These are phyloP conservation scores for Capreolus pygargus DNA, from an alignment of 2,113 vertebrate species.

Conservation along the genomic window DNA sequence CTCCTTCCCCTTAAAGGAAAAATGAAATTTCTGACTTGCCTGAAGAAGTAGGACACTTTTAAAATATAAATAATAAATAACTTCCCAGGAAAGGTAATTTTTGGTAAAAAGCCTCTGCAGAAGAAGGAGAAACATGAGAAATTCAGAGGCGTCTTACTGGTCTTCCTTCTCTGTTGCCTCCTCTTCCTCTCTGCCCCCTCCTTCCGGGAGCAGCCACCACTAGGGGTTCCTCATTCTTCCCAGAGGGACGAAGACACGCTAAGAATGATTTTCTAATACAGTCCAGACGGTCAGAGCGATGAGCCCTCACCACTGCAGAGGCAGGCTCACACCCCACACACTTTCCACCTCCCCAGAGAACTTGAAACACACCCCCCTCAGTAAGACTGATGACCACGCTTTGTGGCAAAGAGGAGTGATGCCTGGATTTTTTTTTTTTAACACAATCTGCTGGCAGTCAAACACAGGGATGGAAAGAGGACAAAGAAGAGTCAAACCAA, in stretches of 20 bases:
- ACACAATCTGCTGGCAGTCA: background rate
- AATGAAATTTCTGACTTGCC: background rate
- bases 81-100: background rate
- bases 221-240: background rate
- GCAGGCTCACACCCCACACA: background rate
- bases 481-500: background rate
- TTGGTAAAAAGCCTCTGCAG: background rate
- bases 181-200: background rate
- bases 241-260: background rate
- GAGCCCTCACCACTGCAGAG: background rate
- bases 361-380: background rate
- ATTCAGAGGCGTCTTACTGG: background rate
- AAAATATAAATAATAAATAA: background rate
- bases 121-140: background rate
- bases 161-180: background rate
- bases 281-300: background rate
- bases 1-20: background rate
- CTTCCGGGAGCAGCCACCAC: background rate
- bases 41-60: background rate
- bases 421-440: background rate
- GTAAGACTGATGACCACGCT: background rate
- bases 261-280: background rate
- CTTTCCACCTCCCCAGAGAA: background rate
- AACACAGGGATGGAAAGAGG: background rate
- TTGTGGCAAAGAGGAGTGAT: rapidly evolving